A percentile compares a stretch with the other conserved stretches of the same genome.
These are phyloP conservation scores for Leucoraja erinaceus DNA, from an alignment of 2,113 vertebrate species.

Conservation along the genomic window DNA sequence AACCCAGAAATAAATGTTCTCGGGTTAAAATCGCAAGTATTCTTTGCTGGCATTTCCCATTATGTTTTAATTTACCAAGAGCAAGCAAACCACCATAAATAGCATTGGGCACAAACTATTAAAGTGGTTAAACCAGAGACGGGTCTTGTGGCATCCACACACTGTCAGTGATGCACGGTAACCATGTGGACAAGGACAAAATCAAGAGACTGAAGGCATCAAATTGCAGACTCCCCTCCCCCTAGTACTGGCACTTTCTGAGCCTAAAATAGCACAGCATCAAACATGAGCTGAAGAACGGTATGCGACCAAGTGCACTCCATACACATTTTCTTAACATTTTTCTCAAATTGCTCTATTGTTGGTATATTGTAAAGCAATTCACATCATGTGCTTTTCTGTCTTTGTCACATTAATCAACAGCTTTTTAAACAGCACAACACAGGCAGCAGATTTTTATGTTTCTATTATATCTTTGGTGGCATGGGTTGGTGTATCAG, in stretches of 20 bases:
- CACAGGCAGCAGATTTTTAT: neutral
- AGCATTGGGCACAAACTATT: neutral
- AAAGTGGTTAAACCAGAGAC: neutral
- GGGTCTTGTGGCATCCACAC: neutral
- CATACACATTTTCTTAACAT: neutral
- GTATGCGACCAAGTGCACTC: neutral
- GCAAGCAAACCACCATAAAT: neutral
- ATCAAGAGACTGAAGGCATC: neutral
- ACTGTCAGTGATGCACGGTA: neutral
- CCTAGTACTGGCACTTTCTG: neutral
- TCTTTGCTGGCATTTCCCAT: neutral
- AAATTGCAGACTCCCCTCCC: neutral
- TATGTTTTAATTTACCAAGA: neutral
- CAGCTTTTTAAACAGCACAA: neutral
- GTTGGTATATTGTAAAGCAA: neutral
- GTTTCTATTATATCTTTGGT: neutral
- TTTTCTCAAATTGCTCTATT: neutral
- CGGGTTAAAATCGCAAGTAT: neutral
- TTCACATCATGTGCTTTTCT: neutral
- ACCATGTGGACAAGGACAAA: neutral
- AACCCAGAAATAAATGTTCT: neutral
- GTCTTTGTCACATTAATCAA: neutral
- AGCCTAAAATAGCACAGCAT: slow-evolving; percentile 4
- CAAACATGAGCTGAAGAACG: neutral
- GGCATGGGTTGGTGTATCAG: neutral